Conservation (phyloP, 2,888 invertebrate species). For the Protodeltote pygarga region DNA sequence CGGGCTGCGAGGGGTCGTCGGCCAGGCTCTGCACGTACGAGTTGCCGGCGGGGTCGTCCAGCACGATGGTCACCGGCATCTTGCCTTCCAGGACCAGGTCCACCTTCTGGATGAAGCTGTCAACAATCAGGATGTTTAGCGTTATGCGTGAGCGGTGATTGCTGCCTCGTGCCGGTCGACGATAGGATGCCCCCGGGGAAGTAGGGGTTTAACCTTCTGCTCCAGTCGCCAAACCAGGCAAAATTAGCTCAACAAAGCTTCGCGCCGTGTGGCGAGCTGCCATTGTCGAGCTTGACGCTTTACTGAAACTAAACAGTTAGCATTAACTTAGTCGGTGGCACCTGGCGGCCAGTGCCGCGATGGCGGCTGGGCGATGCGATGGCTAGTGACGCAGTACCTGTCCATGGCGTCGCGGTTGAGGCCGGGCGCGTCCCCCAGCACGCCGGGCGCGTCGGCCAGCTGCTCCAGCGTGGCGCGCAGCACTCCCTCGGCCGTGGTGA, state of each 20-base stretch:
- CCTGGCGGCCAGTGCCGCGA: too few species aligned
- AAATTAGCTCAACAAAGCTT: too few species aligned
- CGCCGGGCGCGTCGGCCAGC: constrained; percentile 88
- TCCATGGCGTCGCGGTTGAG: constrained; percentile 76
- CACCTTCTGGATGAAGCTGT: constrained; percentile 89
- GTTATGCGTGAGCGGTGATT: too few species aligned
- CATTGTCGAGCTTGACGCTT: too few species aligned
- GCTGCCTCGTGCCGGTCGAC: too few species aligned
- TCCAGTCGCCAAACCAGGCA: too few species aligned
- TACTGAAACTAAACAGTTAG: too few species aligned
- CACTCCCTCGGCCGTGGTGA: constrained; percentile 97
- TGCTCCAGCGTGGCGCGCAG: constrained; percentile 91
- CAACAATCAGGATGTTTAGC: not conserved
- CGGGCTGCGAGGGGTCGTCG: constrained; percentile 83
- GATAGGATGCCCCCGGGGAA: too few species aligned
- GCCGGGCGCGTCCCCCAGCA: constrained; percentile 89
- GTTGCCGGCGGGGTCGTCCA: constrained; percentile 99
- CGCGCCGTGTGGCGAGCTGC: too few species aligned
- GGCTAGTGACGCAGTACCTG: constrained; percentile 42
- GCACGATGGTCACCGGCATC: constrained; percentile 90
- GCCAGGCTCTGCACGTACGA: constrained; percentile 97
- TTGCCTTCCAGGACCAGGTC: constrained; percentile 89
- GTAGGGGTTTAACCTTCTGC: too few species aligned
- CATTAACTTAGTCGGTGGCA: too few species aligned
- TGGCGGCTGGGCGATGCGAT: too few species aligned